Evolutionary conservation across 1,140 invertebrate species (phyloP), one percentile per base, ranked within the genome.

Genomic region (Mesaphorura yosii): DNA sequence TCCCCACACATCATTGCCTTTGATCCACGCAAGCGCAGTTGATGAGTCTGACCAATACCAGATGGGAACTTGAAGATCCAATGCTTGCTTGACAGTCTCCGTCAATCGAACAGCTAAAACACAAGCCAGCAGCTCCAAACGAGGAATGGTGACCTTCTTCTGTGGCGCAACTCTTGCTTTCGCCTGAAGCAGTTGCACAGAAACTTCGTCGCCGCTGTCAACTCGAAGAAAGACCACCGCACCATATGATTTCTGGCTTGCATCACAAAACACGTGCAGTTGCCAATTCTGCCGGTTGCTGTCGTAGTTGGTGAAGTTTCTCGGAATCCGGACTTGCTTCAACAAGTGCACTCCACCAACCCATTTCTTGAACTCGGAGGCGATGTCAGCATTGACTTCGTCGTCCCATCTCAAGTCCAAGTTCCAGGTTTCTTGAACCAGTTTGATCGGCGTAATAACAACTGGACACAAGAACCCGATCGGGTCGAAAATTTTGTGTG

Each of bases 91-190:
- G 1, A 57, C 37, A 19, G 51, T 20, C 48, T 62, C 14, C 12
- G 46, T 55, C 7, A 69, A 50, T 51, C 68, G 38, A 17, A 63
- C 60, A 22, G 61, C 67, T 3, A 70, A 65, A 2, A 63, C 46
- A 6, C 66, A 65, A 14, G 64, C 68, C 48, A 70, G 48, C 6
- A 72, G 53, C 57, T 69, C 67, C 3, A 70, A 50, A 42, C 66
- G 58, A 3, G 65, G 67, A 26, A 69, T 64, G 1, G 63, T 66
- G 1, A 64, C 38, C 38, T 54, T 46, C 49, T 66, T 66, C 22
- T 57, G n/a, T 7, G 68, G 67, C 7, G 67, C 60, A 0, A 69
- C 56, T 53, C 66, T 40, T n/a, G 62, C 31, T 54, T 69, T 70
- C 7, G 64, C 62, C 19, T 63, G 49, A 22, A 69, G 4, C 25